A percentile compares a stretch with the other conserved stretches of the same genome.
Evolutionary conservation across 2,888 invertebrate genomes (phyloP).

Genomic region (Pristionchus entomophagus): DNA sequence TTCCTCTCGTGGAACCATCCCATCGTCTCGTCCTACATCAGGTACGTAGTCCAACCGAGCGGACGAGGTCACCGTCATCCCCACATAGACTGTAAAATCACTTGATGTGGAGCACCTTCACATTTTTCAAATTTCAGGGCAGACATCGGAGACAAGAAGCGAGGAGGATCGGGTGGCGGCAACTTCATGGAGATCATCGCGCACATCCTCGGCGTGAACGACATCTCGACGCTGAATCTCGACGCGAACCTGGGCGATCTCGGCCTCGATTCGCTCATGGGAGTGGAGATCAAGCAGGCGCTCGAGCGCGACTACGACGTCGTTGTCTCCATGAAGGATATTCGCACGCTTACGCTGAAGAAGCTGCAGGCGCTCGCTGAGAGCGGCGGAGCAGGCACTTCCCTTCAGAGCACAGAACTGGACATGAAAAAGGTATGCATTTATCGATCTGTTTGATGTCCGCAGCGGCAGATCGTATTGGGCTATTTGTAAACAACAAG

Average conservation of each 20-base stretch:
- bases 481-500: too few relatives aligned
- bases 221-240: conserved; percentile 85
- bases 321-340: conserved; percentile 86
- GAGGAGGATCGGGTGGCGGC: conserved; percentile 74
- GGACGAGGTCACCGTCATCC: too few relatives aligned
- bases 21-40: conserved; percentile 75
- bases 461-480: too few relatives aligned
- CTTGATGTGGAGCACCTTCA: too few relatives aligned
- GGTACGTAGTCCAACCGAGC: too few relatives aligned
- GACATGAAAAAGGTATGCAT: conserved; percentile 66
- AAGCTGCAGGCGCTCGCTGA: conserved; percentile 81
- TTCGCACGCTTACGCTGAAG: conserved; percentile 83
- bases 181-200: conserved; percentile 77
- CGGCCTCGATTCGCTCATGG: conserved; percentile 98
- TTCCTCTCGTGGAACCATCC: conserved; percentile 89
- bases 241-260: conserved; percentile 90
- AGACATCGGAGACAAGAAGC: conserved; percentile 72
- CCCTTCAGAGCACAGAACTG: conserved; percentile 70
- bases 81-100: too few relatives aligned
- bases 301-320: conserved; percentile 85
- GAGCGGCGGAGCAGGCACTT: conserved; percentile 70
- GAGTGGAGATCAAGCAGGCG: conserved; percentile 91
- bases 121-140: too few relatives aligned
- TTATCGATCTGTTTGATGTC: background rate
- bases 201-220: conserved; percentile 84